These are phyloP conservation scores for Danionella dracula DNA, from an alignment of 2,797 vertebrate species.

Conservation along the genomic window DNA sequence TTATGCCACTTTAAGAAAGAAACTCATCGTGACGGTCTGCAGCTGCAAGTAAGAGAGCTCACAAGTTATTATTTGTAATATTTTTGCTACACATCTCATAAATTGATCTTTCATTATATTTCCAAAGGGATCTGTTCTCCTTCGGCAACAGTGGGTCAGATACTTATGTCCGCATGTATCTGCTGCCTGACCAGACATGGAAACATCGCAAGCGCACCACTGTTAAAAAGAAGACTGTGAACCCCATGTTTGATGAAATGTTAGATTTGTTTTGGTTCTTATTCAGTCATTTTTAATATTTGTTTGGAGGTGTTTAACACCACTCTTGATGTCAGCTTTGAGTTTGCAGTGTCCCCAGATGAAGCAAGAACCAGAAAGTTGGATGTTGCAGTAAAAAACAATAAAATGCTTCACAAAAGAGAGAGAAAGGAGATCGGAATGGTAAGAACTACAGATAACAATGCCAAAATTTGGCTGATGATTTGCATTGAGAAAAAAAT, in stretches of 20 bases:
- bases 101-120: neutral
- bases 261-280: slow-evolving; percentile 54
- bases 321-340: slow-evolving; percentile 72
- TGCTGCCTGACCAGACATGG: slow-evolving; percentile 89
- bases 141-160: slow-evolving; percentile 78
- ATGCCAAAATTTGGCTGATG: too few relatives aligned
- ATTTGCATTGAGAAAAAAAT: too few relatives aligned
- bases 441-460: slow-evolving; percentile 62
- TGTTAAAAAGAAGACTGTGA: slow-evolving; percentile 79
- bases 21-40: slow-evolving; percentile 76
- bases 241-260: slow-evolving; percentile 85
- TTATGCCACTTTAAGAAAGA: slow-evolving; percentile 76
- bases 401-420: slow-evolving; percentile 76
- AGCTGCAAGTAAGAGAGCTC: slow-evolving; percentile 81
- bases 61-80: too few relatives aligned
- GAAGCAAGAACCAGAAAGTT: slow-evolving; percentile 77
- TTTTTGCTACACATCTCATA: too few relatives aligned
- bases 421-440: slow-evolving; percentile 89
- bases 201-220: slow-evolving; percentile 80
- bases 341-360: slow-evolving; percentile 79
- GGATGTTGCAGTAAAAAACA: slow-evolving; percentile 90
- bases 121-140: slow-evolving; percentile 76
- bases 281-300: neutral
- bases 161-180: slow-evolving; percentile 87
- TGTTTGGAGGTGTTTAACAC: neutral